Base-by-base conservation (phyloP, 2,888 invertebrate species). In the Galerucella pusilla region DNA sequence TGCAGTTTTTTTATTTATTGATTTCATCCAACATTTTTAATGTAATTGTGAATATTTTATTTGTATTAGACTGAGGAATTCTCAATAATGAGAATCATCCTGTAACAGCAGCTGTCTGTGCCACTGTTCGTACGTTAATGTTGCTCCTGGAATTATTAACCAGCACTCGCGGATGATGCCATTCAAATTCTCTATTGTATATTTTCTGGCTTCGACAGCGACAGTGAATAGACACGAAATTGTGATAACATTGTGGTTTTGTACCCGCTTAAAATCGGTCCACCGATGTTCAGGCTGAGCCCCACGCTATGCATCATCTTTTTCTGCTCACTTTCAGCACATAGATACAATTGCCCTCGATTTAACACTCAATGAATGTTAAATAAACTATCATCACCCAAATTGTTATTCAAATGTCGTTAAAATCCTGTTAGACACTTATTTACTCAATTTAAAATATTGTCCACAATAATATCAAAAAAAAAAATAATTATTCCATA, bases 91-190 rank as follows among this genome's bases (percentile, higher is more conserved):
- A 42, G 0, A 42, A 63, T 11, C 2, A 0, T 60, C 28, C 28
- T 28, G 6, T 28, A 20, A 5, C 28, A 60, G 25, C 35, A 11
- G 0, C 35, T 6, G n/a, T 16, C 45, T 42, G 16, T 25, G 45
- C 10, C 46, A 65, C 46, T 65, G 64, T 20, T 45, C 79, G 74
- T 71, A 78, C 74, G 80, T 79, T 79, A 79, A 80, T 79, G 77
- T 77, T 75, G 75, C 75, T 63, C 69, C 68, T 76, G 75, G 77
- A 78, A 78, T 78, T 80, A 78, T 79, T 80, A 80, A 80, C 78
- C 79, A 75, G 77, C 57, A 77, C 64, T 46, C 16, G 64, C 46
- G 64, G 64, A 65, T 65, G 64, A 65, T 65, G 74, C 73, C 59
- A 75, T 76, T 76, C 75, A 66, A 76, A 75, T 63, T 61, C 59